Conservation (phyloP, 2,888 invertebrate species). For the Rhagium mordax region DNA sequence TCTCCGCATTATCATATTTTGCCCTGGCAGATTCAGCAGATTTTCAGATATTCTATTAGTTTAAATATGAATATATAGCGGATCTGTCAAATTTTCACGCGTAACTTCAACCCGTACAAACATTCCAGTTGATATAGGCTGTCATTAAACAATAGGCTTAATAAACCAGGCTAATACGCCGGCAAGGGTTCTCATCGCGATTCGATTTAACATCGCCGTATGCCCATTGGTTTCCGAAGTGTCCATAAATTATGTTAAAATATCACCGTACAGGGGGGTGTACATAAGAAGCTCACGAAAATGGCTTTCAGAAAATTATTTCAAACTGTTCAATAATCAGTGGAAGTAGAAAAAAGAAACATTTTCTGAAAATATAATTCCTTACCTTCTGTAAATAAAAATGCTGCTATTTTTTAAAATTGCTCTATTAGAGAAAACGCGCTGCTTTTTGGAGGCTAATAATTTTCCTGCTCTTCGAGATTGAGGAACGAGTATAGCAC, state of each 20-base stretch:
- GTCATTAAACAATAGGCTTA: neutral
- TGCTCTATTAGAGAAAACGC: too few relatives aligned
- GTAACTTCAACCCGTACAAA: neutral
- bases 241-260: neutral
- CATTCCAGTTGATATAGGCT: neutral
- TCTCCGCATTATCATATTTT: conserved; percentile 36
- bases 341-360: too few relatives aligned
- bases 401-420: too few relatives aligned
- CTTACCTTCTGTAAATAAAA: too few relatives aligned
- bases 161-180: neutral
- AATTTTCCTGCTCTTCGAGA: too few relatives aligned
- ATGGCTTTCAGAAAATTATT: too few relatives aligned
- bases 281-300: too few relatives aligned
- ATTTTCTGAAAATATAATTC: too few relatives aligned
- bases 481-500: too few relatives aligned
- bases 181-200: neutral
- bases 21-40: conserved; percentile 34
- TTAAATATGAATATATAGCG: conserved; percentile 17
- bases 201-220: neutral
- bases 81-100: neutral
- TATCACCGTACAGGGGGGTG: neutral
- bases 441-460: too few relatives aligned
- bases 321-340: too few relatives aligned
- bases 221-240: neutral
- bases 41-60: conserved; percentile 38